Percentiles rank a stretch among this genome's conserved stretches.
These are phyloP conservation scores for Anolis carolinensis DNA, from an alignment of 2,113 vertebrate species.

Conservation along the genomic window DNA sequence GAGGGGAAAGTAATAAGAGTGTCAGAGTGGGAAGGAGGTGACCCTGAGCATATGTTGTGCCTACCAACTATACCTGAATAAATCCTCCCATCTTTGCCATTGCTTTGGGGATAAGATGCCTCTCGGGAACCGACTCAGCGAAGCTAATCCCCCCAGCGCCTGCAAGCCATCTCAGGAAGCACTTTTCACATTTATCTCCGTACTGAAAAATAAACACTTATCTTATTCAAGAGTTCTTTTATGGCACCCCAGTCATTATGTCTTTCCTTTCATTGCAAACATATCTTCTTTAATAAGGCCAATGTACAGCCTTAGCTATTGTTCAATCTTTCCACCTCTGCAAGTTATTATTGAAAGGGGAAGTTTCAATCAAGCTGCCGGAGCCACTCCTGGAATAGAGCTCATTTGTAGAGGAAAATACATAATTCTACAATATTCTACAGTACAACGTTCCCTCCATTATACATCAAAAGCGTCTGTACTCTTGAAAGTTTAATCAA, in stretches of 20 bases:
- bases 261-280: not conserved
- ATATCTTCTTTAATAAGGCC: not conserved
- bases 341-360: not conserved
- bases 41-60: not conserved
- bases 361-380: conserved; percentile 1
- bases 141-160: not conserved
- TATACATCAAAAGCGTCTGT: fast-evolving
- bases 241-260: not conserved
- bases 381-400: not conserved
- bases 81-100: not conserved
- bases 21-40: not conserved
- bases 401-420: conserved; percentile 20
- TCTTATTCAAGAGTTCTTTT: not conserved
- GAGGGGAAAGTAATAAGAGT: no score
- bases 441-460: not conserved
- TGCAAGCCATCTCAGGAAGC: not conserved
- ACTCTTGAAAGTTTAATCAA: conserved; percentile 31
- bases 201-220: not conserved
- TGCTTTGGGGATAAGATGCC: not conserved
- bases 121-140: no score
- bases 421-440: conserved; percentile 9
- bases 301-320: not conserved
- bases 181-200: not conserved
- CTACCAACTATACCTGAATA: not conserved
- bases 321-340: not conserved